Base-by-base conservation (phyloP, 2,888 invertebrate genomes). In the Tetrapedia diversipes region DNA sequence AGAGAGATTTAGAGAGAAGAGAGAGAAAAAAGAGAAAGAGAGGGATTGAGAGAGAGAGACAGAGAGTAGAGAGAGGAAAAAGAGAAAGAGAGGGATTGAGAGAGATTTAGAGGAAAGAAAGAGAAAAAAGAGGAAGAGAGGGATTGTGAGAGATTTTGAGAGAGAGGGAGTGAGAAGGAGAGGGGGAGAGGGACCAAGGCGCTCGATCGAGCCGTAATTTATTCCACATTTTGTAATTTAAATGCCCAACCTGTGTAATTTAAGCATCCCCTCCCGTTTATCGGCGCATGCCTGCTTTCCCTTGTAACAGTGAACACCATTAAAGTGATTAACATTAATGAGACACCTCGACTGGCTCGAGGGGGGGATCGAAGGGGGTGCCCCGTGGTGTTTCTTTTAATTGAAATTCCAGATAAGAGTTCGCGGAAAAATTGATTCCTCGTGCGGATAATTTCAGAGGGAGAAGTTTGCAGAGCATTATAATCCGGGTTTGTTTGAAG, bases 191-290 rank as follows among this genome's bases (percentile, higher is more conserved):
- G 10, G 16, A 53, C 14, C 19, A 6, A n/a, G 51, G 10, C 24
- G 11, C 3, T 19, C 10, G 49, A 19, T 37, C 45, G 37, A 10
- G 41, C 41, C 22, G 54, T 73, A 70, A 73, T 73, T 73, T 73
- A 73, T 73, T 56, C 73, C 32, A 41, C 43, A 34, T 69, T 73
- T 61, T 61, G 73, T 73, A 70, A 73, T 73, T 73, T 56, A 70
- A 73, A 73, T 56, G 56, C 41, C 41, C 34, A 61, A 70, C 70
- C 39, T 24, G 61, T 56, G 56, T 41, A 61, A 73, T 70, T 73
- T 54, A 16, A 49, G 1, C 37, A 34, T 61, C 41, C 60, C 67
- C 37, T 11, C 11, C 22, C n/a, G 11, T 22, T 45, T 3, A 4
- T 22, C 14, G 19, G 39, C 43, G 41, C 32, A 16, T 32, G 24